Base-by-base conservation (phyloP, 1,140 invertebrate species). In the Hyles euphorbiae region DNA sequence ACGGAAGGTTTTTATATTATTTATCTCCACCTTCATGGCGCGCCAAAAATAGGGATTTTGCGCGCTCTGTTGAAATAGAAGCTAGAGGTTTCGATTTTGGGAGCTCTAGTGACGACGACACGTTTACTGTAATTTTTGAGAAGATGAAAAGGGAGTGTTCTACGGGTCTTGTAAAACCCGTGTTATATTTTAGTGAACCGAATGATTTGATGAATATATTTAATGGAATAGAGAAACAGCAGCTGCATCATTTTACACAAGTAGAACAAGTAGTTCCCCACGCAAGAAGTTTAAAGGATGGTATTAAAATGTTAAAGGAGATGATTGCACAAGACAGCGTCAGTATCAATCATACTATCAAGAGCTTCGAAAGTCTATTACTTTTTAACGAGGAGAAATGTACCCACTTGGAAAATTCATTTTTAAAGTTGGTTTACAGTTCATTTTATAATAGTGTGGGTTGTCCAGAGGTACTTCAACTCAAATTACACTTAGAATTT, bases 1-100 rank as follows among this genome's bases (percentile, higher is more conserved):
- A 93, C 76, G 92, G 93, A 56, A 89, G 90, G 67, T 93, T 93
- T 78, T 79, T 94, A n/a, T 92, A 90, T 70, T 89, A 91, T 65
- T 71, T 93, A 3, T 91, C 92, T 40, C 91, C 92, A n/a, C 86
- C 90, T 44, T 76, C 73, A 8, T 92, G 91, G 91, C 83, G 90
- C 8, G 67, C 71, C 32, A 72, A 85, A 54, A 78, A 91, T 40
- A 81, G 85, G 61, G 74, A 84, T 49, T 88, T 88, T 63, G 85
- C 85, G 10, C 72, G 61, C 45, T 87, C 83, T 5, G 56, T 83
- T 9, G 85, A 88, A 69, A 87, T 88, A 59, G 81, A 85, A 74
- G 74, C 71, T 2, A 83, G 72, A 59, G 85, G 85, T 11, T 88
- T 88, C 67, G 82, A 87, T 72, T 78, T 76, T 60, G 74, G 74